phyloP scores from a whole-genome alignment of 1,140 invertebrate genomes.

The Dinoponera quadriceps region DNA sequence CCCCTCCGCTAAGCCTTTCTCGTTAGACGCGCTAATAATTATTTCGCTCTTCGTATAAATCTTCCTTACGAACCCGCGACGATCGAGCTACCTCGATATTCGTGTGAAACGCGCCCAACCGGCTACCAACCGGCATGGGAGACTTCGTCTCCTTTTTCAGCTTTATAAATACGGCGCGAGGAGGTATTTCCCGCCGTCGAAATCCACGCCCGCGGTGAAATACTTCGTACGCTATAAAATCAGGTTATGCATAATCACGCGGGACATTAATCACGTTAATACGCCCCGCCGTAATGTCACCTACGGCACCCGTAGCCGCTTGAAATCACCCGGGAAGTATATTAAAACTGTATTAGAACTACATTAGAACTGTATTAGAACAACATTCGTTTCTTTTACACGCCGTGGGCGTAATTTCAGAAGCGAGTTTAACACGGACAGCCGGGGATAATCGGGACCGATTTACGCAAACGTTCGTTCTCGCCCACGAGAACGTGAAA shows the following conservation, averaged over 20 bases:
- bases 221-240: neutral
- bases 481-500: neutral
- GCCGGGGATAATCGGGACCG: too few relatives aligned
- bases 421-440: too few relatives aligned
- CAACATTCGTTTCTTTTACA: neutral
- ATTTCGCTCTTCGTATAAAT: constrained; percentile 6
- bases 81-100: constrained; percentile 9
- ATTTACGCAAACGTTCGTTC: too few relatives aligned
- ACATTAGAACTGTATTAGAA: too few relatives aligned
- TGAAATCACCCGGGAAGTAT: neutral
- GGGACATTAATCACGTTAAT: constrained; percentile 7
- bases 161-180: neutral
- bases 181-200: neutral
- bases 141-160: constrained; percentile 1
- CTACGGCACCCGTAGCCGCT: neutral
- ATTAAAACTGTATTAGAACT: too few relatives aligned
- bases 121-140: neutral
- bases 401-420: neutral
- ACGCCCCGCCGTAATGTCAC: neutral
- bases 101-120: neutral
- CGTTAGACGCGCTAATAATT: constrained; percentile 9
- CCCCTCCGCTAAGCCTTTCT: constrained; percentile 11
- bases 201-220: neutral
- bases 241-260: neutral
- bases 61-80: constrained; percentile 6